These are phyloP conservation scores for Sminthurides aquaticus DNA, from an alignment of 2,888 invertebrate species.

Conservation along the genomic window DNA sequence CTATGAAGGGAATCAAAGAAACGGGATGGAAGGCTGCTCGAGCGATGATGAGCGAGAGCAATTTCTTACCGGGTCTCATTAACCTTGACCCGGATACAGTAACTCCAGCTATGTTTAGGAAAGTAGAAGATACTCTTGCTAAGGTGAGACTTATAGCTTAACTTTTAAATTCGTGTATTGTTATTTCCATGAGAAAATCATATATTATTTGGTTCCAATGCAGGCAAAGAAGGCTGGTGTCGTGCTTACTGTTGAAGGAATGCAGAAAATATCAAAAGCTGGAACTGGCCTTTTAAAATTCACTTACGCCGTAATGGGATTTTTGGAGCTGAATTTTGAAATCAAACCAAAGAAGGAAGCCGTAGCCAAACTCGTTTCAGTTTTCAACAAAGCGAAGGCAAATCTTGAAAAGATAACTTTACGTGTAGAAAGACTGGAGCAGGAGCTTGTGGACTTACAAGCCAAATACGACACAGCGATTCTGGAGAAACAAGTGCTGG, in stretches of 20 bases:
- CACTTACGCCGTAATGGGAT: conserved; percentile 78
- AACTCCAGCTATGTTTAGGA: conserved; percentile 44
- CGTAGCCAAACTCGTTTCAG: conserved; percentile 67
- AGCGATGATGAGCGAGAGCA: conserved; percentile 85
- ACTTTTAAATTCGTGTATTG: background rate
- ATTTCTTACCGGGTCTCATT: conserved; percentile 68
- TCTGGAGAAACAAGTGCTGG: conserved; percentile 59
- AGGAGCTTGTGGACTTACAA: conserved; percentile 61
- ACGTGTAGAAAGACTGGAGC: conserved; percentile 66
- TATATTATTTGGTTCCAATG: no score
- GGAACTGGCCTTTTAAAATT: conserved; percentile 78
- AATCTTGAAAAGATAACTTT: conserved; percentile 64
- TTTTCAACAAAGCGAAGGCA: conserved; percentile 50
- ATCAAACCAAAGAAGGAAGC: conserved; percentile 61
- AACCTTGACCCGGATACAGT: conserved; percentile 67
- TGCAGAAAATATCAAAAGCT: conserved; percentile 75
- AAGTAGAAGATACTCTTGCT: conserved; percentile 26
- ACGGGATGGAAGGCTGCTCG: conserved; percentile 85
- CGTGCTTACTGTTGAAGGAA: conserved; percentile 59
- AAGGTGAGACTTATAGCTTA: conserved; percentile 4
- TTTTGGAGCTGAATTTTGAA: conserved; percentile 78
- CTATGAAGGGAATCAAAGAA: conserved; percentile 73
- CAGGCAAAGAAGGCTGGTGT: conserved; percentile 40
- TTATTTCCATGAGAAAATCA: background rate
- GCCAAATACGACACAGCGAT: conserved; percentile 70